Base-by-base conservation (phyloP, 2,797 vertebrate species). In the Linurgus olivaceus region DNA sequence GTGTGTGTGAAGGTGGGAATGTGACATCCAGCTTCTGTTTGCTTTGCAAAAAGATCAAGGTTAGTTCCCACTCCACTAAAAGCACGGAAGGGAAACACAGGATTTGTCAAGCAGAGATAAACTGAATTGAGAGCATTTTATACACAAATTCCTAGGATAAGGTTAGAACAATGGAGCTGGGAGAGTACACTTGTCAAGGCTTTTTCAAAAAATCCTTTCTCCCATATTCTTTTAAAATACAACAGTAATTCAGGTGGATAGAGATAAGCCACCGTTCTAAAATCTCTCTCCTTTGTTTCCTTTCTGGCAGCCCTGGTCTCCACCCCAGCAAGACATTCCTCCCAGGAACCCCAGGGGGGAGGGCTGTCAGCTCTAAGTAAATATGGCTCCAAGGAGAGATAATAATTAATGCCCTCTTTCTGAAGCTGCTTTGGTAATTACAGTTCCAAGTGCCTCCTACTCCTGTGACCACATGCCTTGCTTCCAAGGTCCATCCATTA, bases 151-250 rank as follows among this genome's bases (percentile, higher is more conserved):
- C 77, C 80, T 89, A 85, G 71, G 74, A 90, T 71, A 84, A 91
- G 12, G 4, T 83, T 85, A 91, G 72, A 95, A 88, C 92, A 92
- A 85, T 86, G 83, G 70, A 70, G 44, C 66, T 38, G 59, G 54
- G 67, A 86, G 59, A 95, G 67, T 35, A 73, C 48, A 63, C 70
- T 93, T 59, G 63, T 89, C 87, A 78, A 59, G 52, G 83, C 12
- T 88, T 89, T 67, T 89, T 79, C 88, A 94, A 94, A 95, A 79
- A 90, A 92, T 51, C 37, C 7, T 62, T 47, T 87, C 93, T 88
- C 59, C 48, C 17, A 14, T 90, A 90, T 54, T 85, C 58, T 85
- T 82, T 92, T 87, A 77, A 89, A 96, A 77, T 31, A 73, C 48
- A 84, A 42, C 67, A 79, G 67, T 35, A 76, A 59, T 73, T 84